A percentile compares a stretch with the other conserved stretches of the same genome.
phyloP scores from a whole-genome alignment of 2,113 vertebrate genomes.

The Psittacula cyanocephala region DNA sequence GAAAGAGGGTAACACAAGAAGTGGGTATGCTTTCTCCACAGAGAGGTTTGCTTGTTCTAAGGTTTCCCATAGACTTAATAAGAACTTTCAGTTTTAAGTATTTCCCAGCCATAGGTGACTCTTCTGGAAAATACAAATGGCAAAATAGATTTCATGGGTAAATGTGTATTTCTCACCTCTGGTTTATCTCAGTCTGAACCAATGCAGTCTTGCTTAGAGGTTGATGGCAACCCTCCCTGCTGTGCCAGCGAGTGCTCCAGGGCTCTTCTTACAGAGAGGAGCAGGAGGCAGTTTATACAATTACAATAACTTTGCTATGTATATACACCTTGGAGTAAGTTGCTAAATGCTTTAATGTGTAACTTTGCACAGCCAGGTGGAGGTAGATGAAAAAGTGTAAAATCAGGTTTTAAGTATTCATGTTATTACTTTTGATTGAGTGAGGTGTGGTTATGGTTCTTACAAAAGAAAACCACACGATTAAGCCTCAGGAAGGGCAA shows the following conservation, averaged over 20 bases:
- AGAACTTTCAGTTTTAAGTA: background rate
- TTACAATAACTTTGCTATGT: background rate
- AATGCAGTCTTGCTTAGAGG: background rate
- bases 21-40: background rate
- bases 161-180: background rate
- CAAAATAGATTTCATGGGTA: background rate
- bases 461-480: background rate
- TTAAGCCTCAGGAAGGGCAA: background rate
- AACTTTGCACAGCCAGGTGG: background rate
- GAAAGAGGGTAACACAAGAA: background rate
- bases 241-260: background rate
- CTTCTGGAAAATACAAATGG: background rate
- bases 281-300: background rate
- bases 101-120: background rate
- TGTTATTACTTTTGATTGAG: background rate
- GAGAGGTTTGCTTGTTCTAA: background rate
- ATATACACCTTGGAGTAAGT: background rate
- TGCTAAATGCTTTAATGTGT: background rate
- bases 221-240: background rate
- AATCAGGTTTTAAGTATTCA: background rate
- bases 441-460: background rate
- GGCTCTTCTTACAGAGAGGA: background rate
- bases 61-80: background rate
- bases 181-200: background rate
- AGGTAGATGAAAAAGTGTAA: background rate